These are phyloP conservation scores for Autographa pulchrina DNA, from an alignment of 2,888 invertebrate species.

Conservation along the genomic window DNA sequence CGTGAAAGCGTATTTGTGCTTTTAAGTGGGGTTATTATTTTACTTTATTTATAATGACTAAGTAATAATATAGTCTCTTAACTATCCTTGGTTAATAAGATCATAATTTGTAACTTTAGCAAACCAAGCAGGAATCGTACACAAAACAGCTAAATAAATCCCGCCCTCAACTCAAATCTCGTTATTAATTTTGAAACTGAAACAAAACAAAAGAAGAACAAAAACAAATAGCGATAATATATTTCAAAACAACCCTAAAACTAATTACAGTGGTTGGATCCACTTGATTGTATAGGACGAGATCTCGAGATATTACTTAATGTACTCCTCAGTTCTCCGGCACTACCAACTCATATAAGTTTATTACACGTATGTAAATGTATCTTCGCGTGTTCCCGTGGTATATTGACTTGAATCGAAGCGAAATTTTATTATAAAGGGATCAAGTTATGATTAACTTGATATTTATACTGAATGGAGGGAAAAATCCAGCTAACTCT, in stretches of 20 bases:
- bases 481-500: background rate
- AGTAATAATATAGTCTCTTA: background rate
- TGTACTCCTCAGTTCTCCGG: background rate
- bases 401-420: background rate
- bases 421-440: background rate
- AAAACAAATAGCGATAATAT: background rate
- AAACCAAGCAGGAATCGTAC: background rate
- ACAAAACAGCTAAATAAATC: background rate
- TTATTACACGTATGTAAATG: background rate
- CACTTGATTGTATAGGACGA: background rate
- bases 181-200: constrained; percentile 1
- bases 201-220: constrained; percentile 1
- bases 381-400: background rate
- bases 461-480: constrained; percentile 4
- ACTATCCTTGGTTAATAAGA: background rate
- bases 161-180: background rate
- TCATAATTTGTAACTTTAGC: background rate
- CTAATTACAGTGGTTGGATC: background rate
- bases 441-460: constrained; percentile 7
- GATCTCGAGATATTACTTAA: background rate
- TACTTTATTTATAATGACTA: background rate
- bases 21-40: background rate
- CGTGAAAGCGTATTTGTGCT: background rate
- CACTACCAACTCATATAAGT: background rate
- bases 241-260: background rate